phyloP scores from a whole-genome alignment of 2,888 invertebrate genomes.

The Crocallis elinguaria region DNA sequence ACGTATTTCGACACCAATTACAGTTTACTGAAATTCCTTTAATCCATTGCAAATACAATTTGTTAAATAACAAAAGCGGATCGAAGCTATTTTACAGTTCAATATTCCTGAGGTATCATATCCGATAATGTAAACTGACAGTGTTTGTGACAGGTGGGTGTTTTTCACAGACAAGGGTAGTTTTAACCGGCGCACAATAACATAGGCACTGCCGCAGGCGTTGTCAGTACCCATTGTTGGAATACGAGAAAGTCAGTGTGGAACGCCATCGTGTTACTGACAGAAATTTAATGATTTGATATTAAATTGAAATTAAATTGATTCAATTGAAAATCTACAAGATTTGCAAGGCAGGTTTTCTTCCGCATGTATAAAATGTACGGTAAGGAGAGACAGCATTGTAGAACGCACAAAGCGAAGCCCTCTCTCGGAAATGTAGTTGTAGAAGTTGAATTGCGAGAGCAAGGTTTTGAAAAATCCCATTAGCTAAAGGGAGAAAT shows the following conservation, averaged over 20 bases:
- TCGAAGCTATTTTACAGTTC: not conserved
- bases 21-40: too few species aligned
- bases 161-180: not conserved
- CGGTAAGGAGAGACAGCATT: slow-evolving; percentile 58
- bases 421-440: slow-evolving; percentile 63
- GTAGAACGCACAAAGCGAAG: slow-evolving; percentile 59
- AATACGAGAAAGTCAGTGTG: too few species aligned
- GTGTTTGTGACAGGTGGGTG: slow-evolving; percentile 18
- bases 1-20: too few species aligned
- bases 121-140: slow-evolving; percentile 19
- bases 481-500: slow-evolving; percentile 4
- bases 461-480: slow-evolving; percentile 60
- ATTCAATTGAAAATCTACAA: too few species aligned
- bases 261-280: too few species aligned
- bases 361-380: slow-evolving; percentile 34
- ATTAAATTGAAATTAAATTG: too few species aligned
- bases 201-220: not conserved
- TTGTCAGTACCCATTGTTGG: too few species aligned
- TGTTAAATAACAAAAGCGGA: not conserved
- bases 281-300: too few species aligned
- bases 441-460: slow-evolving; percentile 65
- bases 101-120: not conserved
- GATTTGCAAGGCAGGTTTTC: slow-evolving; percentile 64
- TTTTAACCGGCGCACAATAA: slow-evolving; percentile 4
- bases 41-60: too few species aligned